These are phyloP conservation scores for Rhinatrema bivittatum DNA, from an alignment of 2,797 vertebrate genomes.

Conservation along the genomic window DNA sequence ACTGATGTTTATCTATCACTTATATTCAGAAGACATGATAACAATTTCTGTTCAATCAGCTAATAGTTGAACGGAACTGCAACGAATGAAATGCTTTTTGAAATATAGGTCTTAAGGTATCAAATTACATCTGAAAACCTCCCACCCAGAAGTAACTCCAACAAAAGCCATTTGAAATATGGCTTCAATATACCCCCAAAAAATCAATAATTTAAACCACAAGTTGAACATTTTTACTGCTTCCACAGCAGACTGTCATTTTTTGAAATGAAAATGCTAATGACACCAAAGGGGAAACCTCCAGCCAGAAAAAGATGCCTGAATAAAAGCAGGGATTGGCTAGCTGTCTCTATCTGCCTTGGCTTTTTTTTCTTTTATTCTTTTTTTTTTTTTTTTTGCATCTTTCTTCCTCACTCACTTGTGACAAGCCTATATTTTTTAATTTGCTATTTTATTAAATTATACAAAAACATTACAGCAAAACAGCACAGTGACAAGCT, in stretches of 20 bases:
- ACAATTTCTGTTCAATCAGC: slow-evolving; percentile 48
- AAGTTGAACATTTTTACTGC: slow-evolving; percentile 64
- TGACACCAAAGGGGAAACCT: slow-evolving; percentile 49
- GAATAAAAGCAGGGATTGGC: slow-evolving; percentile 35
- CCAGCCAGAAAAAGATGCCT: slow-evolving; percentile 43
- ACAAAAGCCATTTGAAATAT: slow-evolving; percentile 68
- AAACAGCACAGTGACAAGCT: no score
- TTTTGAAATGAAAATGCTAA: slow-evolving; percentile 67
- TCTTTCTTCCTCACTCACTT: slow-evolving; percentile 25
- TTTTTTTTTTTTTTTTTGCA: slow-evolving; percentile 14
- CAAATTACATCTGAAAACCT: slow-evolving; percentile 57
- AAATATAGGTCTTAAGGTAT: slow-evolving; percentile 54
- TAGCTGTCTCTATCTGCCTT: slow-evolving; percentile 26
- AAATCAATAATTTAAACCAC: slow-evolving; percentile 74
- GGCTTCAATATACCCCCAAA: slow-evolving; percentile 62
- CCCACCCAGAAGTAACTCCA: slow-evolving; percentile 49
- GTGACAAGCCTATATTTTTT: no score
- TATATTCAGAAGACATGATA: slow-evolving; percentile 43
- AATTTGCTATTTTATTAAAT: not conserved
- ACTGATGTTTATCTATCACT: slow-evolving; percentile 33
- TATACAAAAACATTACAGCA: not conserved
- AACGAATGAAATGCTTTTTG: slow-evolving; percentile 47
- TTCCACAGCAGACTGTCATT: slow-evolving; percentile 52
- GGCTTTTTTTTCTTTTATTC: slow-evolving; percentile 36
- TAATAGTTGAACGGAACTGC: slow-evolving; percentile 44